phyloP scores from a whole-genome alignment of 2,797 vertebrate genomes.

The Muraenolepis orangiensis region DNA sequence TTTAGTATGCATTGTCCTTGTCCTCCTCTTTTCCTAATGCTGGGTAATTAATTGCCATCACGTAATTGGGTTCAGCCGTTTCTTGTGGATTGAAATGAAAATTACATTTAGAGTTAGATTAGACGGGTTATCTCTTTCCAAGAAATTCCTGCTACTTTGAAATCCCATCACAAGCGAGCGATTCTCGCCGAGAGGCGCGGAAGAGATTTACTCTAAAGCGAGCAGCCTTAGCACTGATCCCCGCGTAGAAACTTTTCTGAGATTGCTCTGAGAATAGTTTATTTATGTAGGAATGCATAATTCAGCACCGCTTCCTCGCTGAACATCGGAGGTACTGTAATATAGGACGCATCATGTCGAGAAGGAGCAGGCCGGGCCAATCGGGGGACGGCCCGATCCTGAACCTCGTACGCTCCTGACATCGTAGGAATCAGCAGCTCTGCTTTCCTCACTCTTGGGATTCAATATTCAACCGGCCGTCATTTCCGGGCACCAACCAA shows the following conservation, averaged over 20 bases:
- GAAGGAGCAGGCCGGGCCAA: not conserved
- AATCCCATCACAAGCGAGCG: not conserved
- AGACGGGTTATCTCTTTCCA: not conserved
- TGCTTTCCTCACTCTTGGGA: not conserved
- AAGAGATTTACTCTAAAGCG: not conserved
- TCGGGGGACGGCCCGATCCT: not conserved
- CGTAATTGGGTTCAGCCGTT: not conserved
- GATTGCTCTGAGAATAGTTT: conserved; percentile 44
- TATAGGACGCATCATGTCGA: not conserved
- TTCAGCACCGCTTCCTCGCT: conserved; percentile 25
- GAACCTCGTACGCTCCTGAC: not conserved
- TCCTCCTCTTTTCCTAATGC: not conserved
- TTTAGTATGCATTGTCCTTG: not conserved
- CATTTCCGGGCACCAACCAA: not conserved
- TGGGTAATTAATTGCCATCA: not conserved
- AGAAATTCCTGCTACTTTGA: not conserved
- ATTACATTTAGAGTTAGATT: not conserved
- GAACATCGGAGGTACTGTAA: not conserved
- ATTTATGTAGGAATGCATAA: conserved; percentile 59
- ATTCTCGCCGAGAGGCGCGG: not conserved
- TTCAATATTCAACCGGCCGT: not conserved
- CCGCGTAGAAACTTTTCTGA: conserved; percentile 43
- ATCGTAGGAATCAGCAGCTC: not conserved
- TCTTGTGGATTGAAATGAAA: not conserved
- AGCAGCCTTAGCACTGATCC: not conserved